phyloP scores from a whole-genome alignment of 2,113 vertebrate species.

The Montifringilla adamsi region DNA sequence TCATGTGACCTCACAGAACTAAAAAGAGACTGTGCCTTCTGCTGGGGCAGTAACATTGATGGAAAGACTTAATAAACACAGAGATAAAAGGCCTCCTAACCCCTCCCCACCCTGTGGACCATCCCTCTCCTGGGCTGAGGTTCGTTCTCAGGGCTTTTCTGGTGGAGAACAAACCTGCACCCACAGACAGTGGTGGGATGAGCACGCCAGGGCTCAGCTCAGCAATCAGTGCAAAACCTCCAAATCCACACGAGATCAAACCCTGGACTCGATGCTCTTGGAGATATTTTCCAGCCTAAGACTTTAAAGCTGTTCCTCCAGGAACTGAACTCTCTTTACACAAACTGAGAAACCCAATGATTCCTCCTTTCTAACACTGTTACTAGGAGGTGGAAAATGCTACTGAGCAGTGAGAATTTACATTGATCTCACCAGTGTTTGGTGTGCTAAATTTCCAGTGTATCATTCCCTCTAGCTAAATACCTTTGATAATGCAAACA shows the following conservation, averaged over 20 bases:
- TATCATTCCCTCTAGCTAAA: not conserved
- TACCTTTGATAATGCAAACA: not conserved
- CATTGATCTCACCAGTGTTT: not conserved
- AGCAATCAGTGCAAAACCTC: not conserved
- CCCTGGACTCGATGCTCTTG: not conserved
- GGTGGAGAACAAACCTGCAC: not conserved
- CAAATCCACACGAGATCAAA: not conserved
- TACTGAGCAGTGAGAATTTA: not conserved
- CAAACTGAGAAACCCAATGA: not conserved
- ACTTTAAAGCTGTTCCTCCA: not conserved
- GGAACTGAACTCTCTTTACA: not conserved
- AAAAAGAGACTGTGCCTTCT: not conserved
- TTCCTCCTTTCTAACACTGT: not conserved
- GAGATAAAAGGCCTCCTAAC: not conserved
- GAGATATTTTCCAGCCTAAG: not conserved
- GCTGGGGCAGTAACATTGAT: not conserved
- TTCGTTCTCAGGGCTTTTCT: not conserved
- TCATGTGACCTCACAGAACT: constrained; percentile 26
- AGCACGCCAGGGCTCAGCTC: not conserved
- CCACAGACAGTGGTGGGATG: not conserved
- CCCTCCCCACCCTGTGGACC: not conserved
- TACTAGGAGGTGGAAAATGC: not conserved
- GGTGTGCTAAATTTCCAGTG: not conserved
- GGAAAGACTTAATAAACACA: not conserved
- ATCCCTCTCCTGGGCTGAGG: not conserved